These are phyloP conservation scores for Pantelozetes paolii DNA, from an alignment of 2,888 invertebrate species.

Conservation along the genomic window DNA sequence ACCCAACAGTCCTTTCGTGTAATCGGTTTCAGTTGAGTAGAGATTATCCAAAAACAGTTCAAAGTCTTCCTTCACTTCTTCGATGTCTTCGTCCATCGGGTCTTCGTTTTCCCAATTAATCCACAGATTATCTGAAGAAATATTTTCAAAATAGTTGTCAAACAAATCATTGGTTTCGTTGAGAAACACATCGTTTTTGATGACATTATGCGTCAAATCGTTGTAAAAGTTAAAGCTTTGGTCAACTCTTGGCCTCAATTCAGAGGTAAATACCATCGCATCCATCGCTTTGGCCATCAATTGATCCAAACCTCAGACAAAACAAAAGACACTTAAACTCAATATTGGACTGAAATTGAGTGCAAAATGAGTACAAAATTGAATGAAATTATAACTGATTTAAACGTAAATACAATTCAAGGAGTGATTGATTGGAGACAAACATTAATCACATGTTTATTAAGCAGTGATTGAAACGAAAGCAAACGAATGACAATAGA, in stretches of 20 bases:
- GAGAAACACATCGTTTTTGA: slow-evolving; percentile 28
- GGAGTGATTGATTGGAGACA: not conserved
- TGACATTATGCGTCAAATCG: not conserved
- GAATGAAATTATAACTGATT: not conserved
- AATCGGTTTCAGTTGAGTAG: not conserved
- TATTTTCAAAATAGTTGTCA: not conserved
- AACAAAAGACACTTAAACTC: not conserved
- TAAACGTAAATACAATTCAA: not conserved
- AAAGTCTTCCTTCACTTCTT: not conserved
- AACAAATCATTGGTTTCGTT: slow-evolving; percentile 7
- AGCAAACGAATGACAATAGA: not conserved
- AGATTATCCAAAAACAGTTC: not conserved
- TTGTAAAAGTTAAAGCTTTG: not conserved
- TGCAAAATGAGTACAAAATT: not conserved
- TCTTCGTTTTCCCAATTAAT: not conserved
- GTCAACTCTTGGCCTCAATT: not conserved
- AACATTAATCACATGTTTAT: not conserved
- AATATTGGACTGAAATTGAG: too few species aligned
- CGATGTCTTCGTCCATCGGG: not conserved
- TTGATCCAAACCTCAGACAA: not conserved
- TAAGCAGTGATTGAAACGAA: not conserved
- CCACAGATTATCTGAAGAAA: not conserved
- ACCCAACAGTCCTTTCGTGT: not conserved
- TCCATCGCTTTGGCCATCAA: not conserved
- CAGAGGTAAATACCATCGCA: not conserved